phyloP scores from a whole-genome alignment of 2,888 invertebrate species.

The Lithophane ornitopus region DNA sequence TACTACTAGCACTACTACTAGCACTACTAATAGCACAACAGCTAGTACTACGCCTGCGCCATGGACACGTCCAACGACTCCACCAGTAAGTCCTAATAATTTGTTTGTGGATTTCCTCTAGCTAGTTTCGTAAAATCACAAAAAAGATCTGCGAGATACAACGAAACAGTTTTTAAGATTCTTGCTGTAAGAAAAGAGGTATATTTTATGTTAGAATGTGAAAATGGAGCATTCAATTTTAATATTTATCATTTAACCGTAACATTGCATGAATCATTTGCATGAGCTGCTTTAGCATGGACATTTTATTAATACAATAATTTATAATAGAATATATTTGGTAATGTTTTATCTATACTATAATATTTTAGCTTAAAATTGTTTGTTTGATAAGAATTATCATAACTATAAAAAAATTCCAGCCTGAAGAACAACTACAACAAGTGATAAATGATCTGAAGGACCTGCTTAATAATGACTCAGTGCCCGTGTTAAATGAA shows the following conservation, averaged over 20 bases:
- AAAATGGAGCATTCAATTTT: neutral
- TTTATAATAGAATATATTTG: neutral
- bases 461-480: constrained; percentile 72
- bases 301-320: neutral
- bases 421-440: constrained; percentile 81
- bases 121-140: neutral
- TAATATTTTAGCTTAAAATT: neutral
- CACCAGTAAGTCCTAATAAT: constrained; percentile 44
- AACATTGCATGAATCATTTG: constrained; percentile 42
- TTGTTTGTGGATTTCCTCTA: constrained; percentile 32
- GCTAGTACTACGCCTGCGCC: constrained; percentile 12
- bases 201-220: neutral
- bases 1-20: neutral
- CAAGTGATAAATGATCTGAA: constrained; percentile 80
- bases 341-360: neutral
- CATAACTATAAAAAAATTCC: constrained; percentile 40
- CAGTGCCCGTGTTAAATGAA: constrained; percentile 71
- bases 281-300: constrained; percentile 25
- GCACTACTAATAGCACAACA: constrained; percentile 18
- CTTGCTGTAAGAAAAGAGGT: neutral
- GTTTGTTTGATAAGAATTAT: neutral
- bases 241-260: constrained; percentile 8
- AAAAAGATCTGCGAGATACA: neutral
- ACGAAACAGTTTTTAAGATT: neutral
- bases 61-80: constrained; percentile 30